Evolutionary conservation across 2,113 vertebrate genomes (phyloP), one percentile per base, ranked within the genome.

Genomic region (Phodopus roborovskii): DNA sequence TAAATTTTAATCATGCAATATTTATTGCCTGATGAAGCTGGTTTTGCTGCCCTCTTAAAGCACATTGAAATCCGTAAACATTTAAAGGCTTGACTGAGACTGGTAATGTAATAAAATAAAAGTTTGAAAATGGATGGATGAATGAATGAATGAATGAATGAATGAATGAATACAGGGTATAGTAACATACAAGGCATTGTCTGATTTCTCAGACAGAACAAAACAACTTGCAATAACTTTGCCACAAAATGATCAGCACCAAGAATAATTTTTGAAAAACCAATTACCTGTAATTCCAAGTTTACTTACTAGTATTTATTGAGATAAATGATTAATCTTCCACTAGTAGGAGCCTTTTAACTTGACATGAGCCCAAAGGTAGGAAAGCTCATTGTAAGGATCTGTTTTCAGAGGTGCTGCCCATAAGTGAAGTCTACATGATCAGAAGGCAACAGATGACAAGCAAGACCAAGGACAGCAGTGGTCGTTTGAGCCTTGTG

Each of bases 201-300:
- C 96, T 87, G 33, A 50, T 28, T 95, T 97, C 94, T 39, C 85
- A 95, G 88, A 92, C 53, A 77, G 56, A 95, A 74, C 73, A 86
- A 92, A 28, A 26, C 5, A 89, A 74, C 86, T 96, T 94, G 71
- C 53, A 96, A 96, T n/a, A 33, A 79, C 12, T 79, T 90, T 96
- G 53, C 97, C 48, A 92, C 28, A 92, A 92, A 96, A 96, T n/a
- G 73, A 92, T 42, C 78, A 92, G 79, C 12, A 66, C 88, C 45
- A 88, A 97, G 36, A 96, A 93, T 96, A 87, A 94, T 2, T 19
- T 96, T 58, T 3, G 97, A 96, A 96, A 97, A 97, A 12, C 7
- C 85, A 97, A 73, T 42, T 88, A 60, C 0, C 36, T 94, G 97
- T 36, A 89, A 96, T 45, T 19, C 42, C 30, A 83, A 92, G 62